Base-by-base conservation (phyloP, 2,888 invertebrate genomes). In the Polia nebulosa region DNA sequence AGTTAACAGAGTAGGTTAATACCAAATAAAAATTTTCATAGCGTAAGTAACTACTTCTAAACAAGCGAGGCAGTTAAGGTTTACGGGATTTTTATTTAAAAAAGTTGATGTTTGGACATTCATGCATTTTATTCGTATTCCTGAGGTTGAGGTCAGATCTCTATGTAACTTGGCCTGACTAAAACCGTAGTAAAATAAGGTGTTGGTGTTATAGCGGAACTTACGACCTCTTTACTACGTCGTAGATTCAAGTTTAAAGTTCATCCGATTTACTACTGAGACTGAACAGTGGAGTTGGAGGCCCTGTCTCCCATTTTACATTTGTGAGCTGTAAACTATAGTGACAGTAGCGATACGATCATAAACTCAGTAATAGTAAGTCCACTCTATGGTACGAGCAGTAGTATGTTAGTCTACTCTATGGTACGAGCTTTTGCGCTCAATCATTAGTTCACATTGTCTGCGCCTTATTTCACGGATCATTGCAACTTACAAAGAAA, bases 401-500 rank as follows among this genome's bases (percentile, higher is more conserved):
- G 53, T 61, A 70, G 57, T 62, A 17, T n/a, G 39, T n/a, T 11
- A 67, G 44, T 47, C 44, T 63, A 66, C 78, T 71, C 73, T 62
- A 68, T 51, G 57, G 25, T 29, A 56, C 58, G 51, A 75, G 68
- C 81, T 81, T 79, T 67, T 63, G 69, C 70, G 62, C 76, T 70
- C 62, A 73, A 82, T 79, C 73, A 84, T 81, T 76, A 82, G 78
- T 78, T 78, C 78, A 80, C 81, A 83, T 81, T 86, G 85, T 86
- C 79, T 78, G 80, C 77, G 74, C 51, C 66, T 83, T 85, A 78
- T 87, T 87, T 87, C 87, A 87, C 84, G 87, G 87, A 80, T 78
- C 85, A 87, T 78, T 87, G 87, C 82, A 82, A 59, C 79, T 80
- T 74, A 85, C 83, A 85, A 86, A 77, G 84, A 81, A 85, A 82